Evolutionary conservation across 1,140 invertebrate species (phyloP).

Genomic region (Potamilus streckersoni): DNA sequence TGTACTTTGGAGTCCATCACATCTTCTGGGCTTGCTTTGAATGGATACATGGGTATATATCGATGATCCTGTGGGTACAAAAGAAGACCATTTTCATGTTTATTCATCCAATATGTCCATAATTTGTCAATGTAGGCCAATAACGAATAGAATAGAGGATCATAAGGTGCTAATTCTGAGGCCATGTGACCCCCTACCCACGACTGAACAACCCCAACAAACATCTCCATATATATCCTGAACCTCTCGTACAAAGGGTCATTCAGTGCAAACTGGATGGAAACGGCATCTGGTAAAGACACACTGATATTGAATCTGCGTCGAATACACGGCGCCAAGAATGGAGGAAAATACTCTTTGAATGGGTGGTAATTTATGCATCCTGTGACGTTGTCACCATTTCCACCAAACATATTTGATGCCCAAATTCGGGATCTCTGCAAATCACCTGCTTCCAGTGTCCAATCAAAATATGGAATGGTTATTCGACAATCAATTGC

Average conservation of each 20-base stretch:
- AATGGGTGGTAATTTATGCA: conserved; percentile 58
- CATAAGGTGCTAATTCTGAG: conserved; percentile 47
- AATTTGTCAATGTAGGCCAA: conserved; percentile 53
- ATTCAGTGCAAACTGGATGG: conserved; percentile 47
- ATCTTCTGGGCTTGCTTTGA: conserved; percentile 48
- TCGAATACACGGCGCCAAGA: conserved; percentile 48
- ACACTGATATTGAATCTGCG: conserved; percentile 44
- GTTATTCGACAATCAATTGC: conserved; percentile 44
- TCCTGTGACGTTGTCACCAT: conserved; percentile 38
- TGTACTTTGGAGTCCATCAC: conserved; percentile 48
- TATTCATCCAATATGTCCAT: conserved; percentile 53
- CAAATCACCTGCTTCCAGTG: conserved; percentile 49
- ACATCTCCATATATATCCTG: conserved; percentile 46
- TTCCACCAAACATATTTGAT: conserved; percentile 52
- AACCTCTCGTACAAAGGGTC: conserved; percentile 46
- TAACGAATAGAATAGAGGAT: conserved; percentile 51
- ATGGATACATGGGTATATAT: conserved; percentile 52
- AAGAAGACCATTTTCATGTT: conserved; percentile 38
- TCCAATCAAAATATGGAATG: conserved; percentile 61
- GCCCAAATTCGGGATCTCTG: conserved; percentile 48
- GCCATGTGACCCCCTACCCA: conserved; percentile 58
- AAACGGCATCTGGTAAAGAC: conserved; percentile 48
- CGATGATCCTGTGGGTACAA: conserved; percentile 33
- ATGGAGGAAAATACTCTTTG: conserved; percentile 48
- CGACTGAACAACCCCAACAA: conserved; percentile 37